These are phyloP conservation scores for Lasioglossum zephyrum DNA, from an alignment of 2,888 invertebrate genomes.

Conservation along the genomic window DNA sequence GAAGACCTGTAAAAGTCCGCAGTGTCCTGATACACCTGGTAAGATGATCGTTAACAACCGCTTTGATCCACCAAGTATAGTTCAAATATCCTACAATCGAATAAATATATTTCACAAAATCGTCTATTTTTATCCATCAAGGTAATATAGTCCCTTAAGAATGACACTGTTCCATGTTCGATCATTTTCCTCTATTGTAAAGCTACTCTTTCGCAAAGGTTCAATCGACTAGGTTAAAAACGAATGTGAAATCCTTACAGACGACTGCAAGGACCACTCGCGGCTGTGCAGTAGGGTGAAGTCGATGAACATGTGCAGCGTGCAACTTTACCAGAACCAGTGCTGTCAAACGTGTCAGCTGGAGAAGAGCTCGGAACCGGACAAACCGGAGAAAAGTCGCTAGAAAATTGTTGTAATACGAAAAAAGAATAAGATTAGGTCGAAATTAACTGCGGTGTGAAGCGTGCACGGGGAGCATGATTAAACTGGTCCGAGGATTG, in stretches of 20 bases:
- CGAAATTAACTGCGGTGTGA: constrained; percentile 43
- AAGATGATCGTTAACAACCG: constrained; percentile 38
- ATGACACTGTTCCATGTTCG: neutral
- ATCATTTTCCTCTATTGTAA: neutral
- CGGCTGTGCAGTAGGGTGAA: constrained; percentile 94
- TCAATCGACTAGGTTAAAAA: neutral
- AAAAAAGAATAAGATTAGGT: constrained; percentile 36
- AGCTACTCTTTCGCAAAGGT: neutral
- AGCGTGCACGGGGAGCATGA: constrained; percentile 38
- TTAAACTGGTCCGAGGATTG: constrained; percentile 37
- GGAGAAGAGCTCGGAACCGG: constrained; percentile 48
- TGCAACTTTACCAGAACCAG: constrained; percentile 92
- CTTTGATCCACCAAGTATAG: neutral
- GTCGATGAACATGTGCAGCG: constrained; percentile 94
- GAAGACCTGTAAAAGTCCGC: constrained; percentile 90
- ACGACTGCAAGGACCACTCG: constrained; percentile 92
- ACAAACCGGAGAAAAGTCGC: constrained; percentile 10
- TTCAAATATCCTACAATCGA: neutral
- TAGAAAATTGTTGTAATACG: constrained; percentile 49
- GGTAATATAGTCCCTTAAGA: neutral
- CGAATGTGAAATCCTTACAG: constrained; percentile 82
- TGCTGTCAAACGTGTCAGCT: constrained; percentile 93
- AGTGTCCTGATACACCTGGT: constrained; percentile 86
- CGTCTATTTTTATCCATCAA: too few species aligned
- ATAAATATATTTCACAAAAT: neutral